Percentiles rank a stretch among this genome's conserved stretches.
These are phyloP conservation scores for Tryphoninae sp. DNA, from an alignment of 2,888 invertebrate genomes.

Conservation along the genomic window DNA sequence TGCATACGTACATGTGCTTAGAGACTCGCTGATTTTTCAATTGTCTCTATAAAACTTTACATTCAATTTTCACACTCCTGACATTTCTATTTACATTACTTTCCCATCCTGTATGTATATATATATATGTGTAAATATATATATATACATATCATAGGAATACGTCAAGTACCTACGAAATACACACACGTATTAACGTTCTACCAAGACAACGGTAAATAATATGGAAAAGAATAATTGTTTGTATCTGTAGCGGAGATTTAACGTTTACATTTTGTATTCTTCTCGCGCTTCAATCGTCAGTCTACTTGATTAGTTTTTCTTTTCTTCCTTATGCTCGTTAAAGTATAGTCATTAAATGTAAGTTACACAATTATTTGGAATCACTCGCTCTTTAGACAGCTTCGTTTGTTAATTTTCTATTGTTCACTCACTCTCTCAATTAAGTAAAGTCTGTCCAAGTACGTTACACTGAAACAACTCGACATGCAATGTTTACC, in stretches of 20 bases:
- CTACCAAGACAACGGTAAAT: conserved; percentile 45
- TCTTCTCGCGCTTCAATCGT: conserved; percentile 28
- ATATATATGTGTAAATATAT: not conserved
- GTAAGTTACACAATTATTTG: conserved; percentile 60
- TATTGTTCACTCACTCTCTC: conserved; percentile 3
- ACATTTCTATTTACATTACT: conserved; percentile 57
- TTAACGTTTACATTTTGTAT: conserved; percentile 19
- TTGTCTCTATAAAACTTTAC: conserved; percentile 43
- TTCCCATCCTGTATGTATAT: conserved; percentile 30
- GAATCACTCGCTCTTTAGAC: conserved; percentile 50
- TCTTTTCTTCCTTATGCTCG: conserved; percentile 16
- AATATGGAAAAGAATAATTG: conserved; percentile 10
- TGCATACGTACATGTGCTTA: conserved; percentile 32
- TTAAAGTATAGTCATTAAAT: conserved; percentile 36
- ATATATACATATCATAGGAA: conserved; percentile 3
- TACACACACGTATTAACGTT: conserved; percentile 36
- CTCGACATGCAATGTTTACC: conserved; percentile 16
- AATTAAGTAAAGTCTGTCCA: conserved; percentile 58
- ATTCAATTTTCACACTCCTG: conserved; percentile 46
- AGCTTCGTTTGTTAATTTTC: conserved; percentile 1
- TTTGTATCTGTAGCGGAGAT: not conserved
- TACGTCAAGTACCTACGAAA: conserved; percentile 34
- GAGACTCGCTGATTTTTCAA: conserved; percentile 22
- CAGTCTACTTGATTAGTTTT: conserved; percentile 57
- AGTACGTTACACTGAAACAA: conserved; percentile 7